A percentile compares a stretch with the other conserved stretches of the same genome.
phyloP scores from a whole-genome alignment of 2,888 invertebrate genomes.

The Brachypterus glaber region DNA sequence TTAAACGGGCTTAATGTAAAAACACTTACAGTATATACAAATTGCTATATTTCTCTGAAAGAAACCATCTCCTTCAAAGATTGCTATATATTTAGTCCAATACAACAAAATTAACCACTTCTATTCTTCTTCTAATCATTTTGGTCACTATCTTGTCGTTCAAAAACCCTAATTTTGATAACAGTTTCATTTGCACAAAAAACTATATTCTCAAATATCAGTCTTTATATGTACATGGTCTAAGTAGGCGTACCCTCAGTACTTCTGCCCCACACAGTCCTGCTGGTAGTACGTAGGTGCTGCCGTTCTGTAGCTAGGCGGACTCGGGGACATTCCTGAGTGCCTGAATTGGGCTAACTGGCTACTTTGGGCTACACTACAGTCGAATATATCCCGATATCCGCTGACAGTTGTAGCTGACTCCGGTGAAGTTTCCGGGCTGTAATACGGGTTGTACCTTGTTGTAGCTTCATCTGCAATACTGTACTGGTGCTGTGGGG shows the following conservation, averaged over 20 bases:
- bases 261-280: conserved; percentile 49
- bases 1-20: too few species aligned
- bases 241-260: conserved; percentile 32
- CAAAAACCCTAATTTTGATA: too few species aligned
- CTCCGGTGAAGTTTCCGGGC: conserved; percentile 43
- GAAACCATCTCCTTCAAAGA: too few species aligned
- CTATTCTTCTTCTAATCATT: too few species aligned
- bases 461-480: conserved; percentile 34
- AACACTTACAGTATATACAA: too few species aligned
- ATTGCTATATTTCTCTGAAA: too few species aligned
- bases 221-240: conserved; percentile 29
- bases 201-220: conserved; percentile 21
- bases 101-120: too few species aligned
- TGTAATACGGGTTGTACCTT: conserved; percentile 47
- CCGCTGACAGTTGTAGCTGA: conserved; percentile 33
- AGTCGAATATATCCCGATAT: conserved; percentile 38
- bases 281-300: conserved; percentile 49
- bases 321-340: conserved; percentile 46
- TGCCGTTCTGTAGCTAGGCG: conserved; percentile 44
- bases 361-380: conserved; percentile 38
- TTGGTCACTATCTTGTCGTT: too few species aligned
- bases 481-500: conserved; percentile 35
- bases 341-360: conserved; percentile 40
- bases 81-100: too few species aligned
- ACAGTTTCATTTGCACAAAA: conserved; percentile 14